A percentile compares a stretch with the other conserved stretches of the same genome.
Conservation (phyloP, 2,113 vertebrate genomes). For the Cinclus mexicanus region DNA sequence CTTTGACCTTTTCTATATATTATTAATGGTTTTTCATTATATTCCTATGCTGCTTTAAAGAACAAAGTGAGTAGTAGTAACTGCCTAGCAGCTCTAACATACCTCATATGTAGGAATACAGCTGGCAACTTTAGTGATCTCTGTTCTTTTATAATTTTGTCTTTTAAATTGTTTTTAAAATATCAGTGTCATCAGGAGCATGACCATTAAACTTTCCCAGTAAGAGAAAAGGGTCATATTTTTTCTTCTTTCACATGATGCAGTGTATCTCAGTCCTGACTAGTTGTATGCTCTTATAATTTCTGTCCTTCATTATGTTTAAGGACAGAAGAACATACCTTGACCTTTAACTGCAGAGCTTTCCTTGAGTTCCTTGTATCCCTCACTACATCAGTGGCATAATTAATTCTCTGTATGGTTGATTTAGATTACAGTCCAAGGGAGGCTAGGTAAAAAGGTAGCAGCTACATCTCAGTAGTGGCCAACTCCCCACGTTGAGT, state of each 20-base stretch:
- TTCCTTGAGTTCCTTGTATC: not conserved
- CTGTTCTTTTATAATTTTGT: not conserved
- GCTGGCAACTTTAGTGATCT: not conserved
- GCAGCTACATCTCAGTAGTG: not conserved
- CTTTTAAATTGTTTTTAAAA: not conserved
- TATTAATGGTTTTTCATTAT: not conserved
- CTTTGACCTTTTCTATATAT: not conserved
- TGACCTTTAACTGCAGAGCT: not conserved
- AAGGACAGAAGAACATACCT: not conserved
- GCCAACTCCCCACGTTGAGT: rapidly evolving
- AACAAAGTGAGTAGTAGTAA: not conserved
- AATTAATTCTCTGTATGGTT: not conserved
- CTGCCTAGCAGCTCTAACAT: not conserved
- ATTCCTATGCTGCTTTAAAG: not conserved
- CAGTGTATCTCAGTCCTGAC: not conserved
- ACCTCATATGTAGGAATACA: not conserved
- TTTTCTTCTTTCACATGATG: not conserved
- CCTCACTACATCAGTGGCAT: not conserved
- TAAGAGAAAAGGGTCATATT: not conserved
- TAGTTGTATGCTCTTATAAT: not conserved
- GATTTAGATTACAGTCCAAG: not conserved
- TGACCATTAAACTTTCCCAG: not conserved
- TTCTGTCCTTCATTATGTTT: not conserved
- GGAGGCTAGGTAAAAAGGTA: not conserved
- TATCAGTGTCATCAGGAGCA: not conserved